These are phyloP conservation scores for Monopterus albus DNA, from an alignment of 2,113 vertebrate species.

Conservation along the genomic window DNA sequence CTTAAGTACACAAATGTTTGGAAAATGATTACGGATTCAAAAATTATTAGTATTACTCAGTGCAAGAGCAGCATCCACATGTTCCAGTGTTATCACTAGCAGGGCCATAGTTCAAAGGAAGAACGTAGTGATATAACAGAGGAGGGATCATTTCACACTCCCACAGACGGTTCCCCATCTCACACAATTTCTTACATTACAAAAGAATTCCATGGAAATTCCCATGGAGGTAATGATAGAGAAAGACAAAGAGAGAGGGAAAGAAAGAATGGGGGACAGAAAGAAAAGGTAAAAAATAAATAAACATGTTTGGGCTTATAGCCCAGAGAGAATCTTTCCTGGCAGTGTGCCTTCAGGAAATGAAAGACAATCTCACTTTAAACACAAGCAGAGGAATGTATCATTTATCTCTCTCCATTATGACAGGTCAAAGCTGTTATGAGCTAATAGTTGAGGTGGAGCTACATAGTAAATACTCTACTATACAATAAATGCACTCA, in stretches of 20 bases:
- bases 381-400: constrained; percentile 70
- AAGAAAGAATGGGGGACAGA: neutral
- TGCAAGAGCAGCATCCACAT: constrained; percentile 39
- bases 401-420: constrained; percentile 74
- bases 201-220: constrained; percentile 72
- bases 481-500: too few species aligned
- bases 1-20: constrained; percentile 10
- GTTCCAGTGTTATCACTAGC: constrained; percentile 24
- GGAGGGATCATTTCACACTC: constrained; percentile 19
- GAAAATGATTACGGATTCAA: neutral
- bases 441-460: constrained; percentile 65
- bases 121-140: constrained; percentile 20
- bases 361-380: constrained; percentile 79
- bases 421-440: constrained; percentile 64
- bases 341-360: constrained; percentile 68
- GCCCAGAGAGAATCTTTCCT: constrained; percentile 68
- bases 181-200: constrained; percentile 39
- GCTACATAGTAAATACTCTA: too few species aligned
- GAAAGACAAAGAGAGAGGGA: constrained; percentile 15
- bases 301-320: constrained; percentile 81
- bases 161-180: constrained; percentile 7
- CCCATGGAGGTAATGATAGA: constrained; percentile 71
- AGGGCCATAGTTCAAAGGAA: constrained; percentile 23
- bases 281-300: constrained; percentile 75
- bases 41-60: constrained; percentile 17